Percentiles rank a stretch among this genome's conserved stretches.
Evolutionary conservation across 1,140 invertebrate genomes (phyloP).

Genomic region (Yoshiicerus persimilis): DNA sequence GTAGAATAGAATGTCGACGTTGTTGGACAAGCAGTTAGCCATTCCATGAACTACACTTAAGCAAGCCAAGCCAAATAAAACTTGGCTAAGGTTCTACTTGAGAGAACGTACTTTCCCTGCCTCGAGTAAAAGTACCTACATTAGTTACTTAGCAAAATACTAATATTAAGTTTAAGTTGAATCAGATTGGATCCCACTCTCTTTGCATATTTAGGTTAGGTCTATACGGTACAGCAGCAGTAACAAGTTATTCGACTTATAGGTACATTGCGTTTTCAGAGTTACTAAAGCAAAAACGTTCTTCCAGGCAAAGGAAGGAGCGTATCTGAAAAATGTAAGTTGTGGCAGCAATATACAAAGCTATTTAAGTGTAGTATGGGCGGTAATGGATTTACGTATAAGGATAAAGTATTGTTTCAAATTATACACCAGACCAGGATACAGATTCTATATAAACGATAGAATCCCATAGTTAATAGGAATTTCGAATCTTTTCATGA

Average conservation of each 20-base stretch:
- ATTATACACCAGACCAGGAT: neutral
- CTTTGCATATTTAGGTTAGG: neutral
- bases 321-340: no score
- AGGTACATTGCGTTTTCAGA: neutral
- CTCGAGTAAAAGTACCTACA: neutral
- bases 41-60: neutral
- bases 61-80: conserved; percentile 4
- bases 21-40: neutral
- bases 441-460: neutral
- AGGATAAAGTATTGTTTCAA: neutral
- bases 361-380: no score
- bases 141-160: neutral
- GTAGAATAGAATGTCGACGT: neutral
- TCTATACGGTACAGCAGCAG: neutral
- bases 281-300: no score
- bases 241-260: neutral
- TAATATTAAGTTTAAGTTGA: neutral
- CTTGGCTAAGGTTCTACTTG: neutral
- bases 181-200: neutral
- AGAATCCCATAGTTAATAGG: neutral
- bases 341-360: no score
- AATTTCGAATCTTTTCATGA: neutral
- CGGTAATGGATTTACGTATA: no score
- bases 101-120: neutral
- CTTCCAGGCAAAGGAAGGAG: no score